These are phyloP conservation scores for Coregonus sp. DNA, from an alignment of 2,797 vertebrate species.

Conservation along the genomic window DNA sequence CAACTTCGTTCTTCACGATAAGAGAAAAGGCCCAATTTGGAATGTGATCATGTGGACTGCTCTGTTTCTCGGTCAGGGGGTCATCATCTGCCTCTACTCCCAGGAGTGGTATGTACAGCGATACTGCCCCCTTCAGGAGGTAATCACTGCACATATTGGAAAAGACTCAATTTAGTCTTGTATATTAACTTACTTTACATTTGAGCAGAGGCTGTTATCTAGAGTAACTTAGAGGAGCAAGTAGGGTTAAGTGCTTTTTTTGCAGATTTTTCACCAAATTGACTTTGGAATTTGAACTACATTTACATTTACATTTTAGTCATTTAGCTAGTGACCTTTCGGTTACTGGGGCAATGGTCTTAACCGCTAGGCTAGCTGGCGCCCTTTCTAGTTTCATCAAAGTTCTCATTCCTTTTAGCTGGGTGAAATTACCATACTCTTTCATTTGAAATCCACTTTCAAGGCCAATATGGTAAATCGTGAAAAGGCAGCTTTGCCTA, in stretches of 20 bases:
- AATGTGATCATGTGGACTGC: constrained; percentile 95
- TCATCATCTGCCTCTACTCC: constrained; percentile 92
- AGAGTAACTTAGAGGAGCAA: too few relatives aligned
- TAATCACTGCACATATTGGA: constrained; percentile 55
- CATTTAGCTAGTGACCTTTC: too few relatives aligned
- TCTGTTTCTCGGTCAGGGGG: constrained; percentile 90
- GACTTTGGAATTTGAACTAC: too few relatives aligned
- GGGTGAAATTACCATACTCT: constrained; percentile 11
- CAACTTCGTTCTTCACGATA: constrained; percentile 94
- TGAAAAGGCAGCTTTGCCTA: constrained; percentile 45
- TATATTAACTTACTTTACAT: too few relatives aligned
- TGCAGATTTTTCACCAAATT: too few relatives aligned
- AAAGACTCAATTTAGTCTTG: background rate
- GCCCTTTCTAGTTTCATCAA: too few relatives aligned
- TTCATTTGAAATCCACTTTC: constrained; percentile 37
- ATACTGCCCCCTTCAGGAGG: constrained; percentile 87
- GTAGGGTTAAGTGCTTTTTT: too few relatives aligned
- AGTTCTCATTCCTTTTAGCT: constrained; percentile 1
- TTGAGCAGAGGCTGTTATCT: background rate
- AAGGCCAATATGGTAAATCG: constrained; percentile 37
- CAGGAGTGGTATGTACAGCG: constrained; percentile 95
- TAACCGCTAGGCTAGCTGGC: background rate
- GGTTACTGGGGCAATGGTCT: too few relatives aligned
- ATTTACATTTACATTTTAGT: too few relatives aligned
- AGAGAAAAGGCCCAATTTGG: constrained; percentile 92